Evolutionary conservation across 2,888 invertebrate genomes (phyloP).

Genomic region (Xylota sylvarum): DNA sequence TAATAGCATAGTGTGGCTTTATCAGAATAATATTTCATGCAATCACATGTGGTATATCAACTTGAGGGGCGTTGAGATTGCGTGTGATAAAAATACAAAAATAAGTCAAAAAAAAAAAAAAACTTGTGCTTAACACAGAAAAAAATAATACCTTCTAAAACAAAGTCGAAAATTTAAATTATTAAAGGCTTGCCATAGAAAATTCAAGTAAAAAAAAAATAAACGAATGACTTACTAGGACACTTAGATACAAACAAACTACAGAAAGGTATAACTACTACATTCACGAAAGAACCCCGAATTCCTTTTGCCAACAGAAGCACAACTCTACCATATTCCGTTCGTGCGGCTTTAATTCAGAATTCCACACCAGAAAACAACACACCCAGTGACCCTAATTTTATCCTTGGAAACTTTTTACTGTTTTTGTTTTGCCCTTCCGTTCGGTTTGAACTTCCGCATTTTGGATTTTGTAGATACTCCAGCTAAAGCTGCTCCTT

Average conservation of each 20-base stretch:
- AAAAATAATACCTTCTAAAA: neutral
- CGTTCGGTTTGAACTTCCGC: slow-evolving; percentile 78
- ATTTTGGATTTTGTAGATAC: slow-evolving; percentile 52
- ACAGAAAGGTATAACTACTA: neutral
- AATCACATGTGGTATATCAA: slow-evolving; percentile 59
- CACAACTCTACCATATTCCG: slow-evolving; percentile 12
- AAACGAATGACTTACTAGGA: slow-evolving; percentile 36
- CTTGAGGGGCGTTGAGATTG: slow-evolving; percentile 61
- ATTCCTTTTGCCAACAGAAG: slow-evolving; percentile 40
- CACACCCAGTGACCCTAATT: slow-evolving; percentile 84
- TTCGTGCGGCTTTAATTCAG: slow-evolving; percentile 64
- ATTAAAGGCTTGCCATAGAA: slow-evolving; percentile 52
- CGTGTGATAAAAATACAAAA: slow-evolving; percentile 62
- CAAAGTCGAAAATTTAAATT: slow-evolving; percentile 59
- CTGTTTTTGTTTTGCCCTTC: slow-evolving; percentile 80
- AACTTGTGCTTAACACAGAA: neutral
- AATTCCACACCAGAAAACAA: slow-evolving; percentile 78
- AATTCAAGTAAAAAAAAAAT: slow-evolving; percentile 18
- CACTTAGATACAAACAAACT: slow-evolving; percentile 16
- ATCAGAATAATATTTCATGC: slow-evolving; percentile 42
- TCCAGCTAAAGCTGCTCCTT: slow-evolving; percentile 51
- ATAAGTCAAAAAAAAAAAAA: slow-evolving; percentile 1
- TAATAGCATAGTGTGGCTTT: slow-evolving; percentile 5
- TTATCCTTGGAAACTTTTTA: slow-evolving; percentile 80
- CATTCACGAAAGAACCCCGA: slow-evolving; percentile 8